Base-by-base conservation (phyloP, 2,113 vertebrate genomes). In the Pseudolaguvia tuberculata region DNA sequence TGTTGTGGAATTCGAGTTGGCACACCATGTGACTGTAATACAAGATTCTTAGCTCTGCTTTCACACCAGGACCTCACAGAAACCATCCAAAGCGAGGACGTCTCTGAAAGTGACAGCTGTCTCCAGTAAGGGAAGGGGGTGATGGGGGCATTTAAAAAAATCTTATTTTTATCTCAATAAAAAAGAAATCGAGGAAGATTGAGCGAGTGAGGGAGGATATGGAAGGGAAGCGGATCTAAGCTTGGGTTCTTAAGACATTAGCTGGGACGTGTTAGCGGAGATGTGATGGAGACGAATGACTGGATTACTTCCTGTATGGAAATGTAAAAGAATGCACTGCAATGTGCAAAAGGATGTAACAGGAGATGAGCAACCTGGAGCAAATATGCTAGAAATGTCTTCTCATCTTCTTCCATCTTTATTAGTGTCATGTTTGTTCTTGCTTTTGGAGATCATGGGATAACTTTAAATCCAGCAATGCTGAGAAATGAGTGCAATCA, bases 1-100 rank as follows among this genome's bases (percentile, higher is more conserved):
- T 73, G 75, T 65, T 73, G 75, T 55, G 70, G 75, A 80, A 80
- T 80, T 77, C 52, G 58, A 77, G 70, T 70, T 77, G 70, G 75
- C 70, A 68, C 53, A 58, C 57, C 75, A 80, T 73, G 79, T 77
- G 56, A 80, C 70, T 73, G 31, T 78, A 73, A 77, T 73, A 80
- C 77, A 77, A 21, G 55, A 73, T 74, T 69, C 70, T 20, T 18
- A 61, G 18, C 23, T 35, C 31, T 69, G 13, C 47, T 65, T 71
- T 79, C 23, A 53, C 72, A 58, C n/a, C 70, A 53, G 52, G 50
- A 18, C 9, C 18, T 48, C 8, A 6, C 10, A 65, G 72, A 66
- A 55, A 51, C 68, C 55, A 52, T 58, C 55, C 57, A 72, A 75
- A 71, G 58, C 23, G 5, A 18, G 25, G 42, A 23, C n/a, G 61